phyloP scores from a whole-genome alignment of 2,113 vertebrate genomes.

The Ictalurus punctatus region DNA sequence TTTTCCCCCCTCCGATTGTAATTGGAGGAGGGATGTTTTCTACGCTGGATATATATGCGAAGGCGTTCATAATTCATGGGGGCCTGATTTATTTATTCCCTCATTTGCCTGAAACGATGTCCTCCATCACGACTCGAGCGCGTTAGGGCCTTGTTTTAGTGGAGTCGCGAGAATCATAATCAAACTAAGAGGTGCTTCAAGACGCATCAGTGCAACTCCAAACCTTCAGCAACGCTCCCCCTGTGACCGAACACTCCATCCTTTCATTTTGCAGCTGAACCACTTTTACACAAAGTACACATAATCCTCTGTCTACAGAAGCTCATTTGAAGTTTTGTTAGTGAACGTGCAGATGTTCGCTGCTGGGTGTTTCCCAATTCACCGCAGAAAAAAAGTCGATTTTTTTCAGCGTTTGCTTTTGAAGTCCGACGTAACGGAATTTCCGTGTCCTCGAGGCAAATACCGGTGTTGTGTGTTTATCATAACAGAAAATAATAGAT shows the following conservation, averaged over 20 bases:
- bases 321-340: not conserved
- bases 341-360: constrained; percentile 12
- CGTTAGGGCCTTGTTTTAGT: constrained; percentile 9
- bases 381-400: not conserved
- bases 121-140: constrained; percentile 23
- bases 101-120: constrained; percentile 35
- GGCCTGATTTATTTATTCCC: constrained; percentile 26
- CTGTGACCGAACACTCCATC: constrained; percentile 50
- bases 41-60: constrained; percentile 24
- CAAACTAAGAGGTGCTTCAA: constrained; percentile 25
- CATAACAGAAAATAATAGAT: not conserved
- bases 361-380: not conserved
- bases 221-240: constrained; percentile 37
- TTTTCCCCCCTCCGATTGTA: not conserved
- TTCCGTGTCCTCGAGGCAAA: not conserved
- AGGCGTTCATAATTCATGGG: constrained; percentile 28
- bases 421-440: not conserved
- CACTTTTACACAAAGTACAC: constrained; percentile 19
- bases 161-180: constrained; percentile 40
- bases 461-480: not conserved
- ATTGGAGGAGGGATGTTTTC: constrained; percentile 7
- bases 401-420: constrained; percentile 12
- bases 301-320: constrained; percentile 12
- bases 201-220: constrained; percentile 10
- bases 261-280: constrained; percentile 9